Evolutionary conservation across 2,113 vertebrate genomes (phyloP).

Genomic region (Ariopsis seemanni): DNA sequence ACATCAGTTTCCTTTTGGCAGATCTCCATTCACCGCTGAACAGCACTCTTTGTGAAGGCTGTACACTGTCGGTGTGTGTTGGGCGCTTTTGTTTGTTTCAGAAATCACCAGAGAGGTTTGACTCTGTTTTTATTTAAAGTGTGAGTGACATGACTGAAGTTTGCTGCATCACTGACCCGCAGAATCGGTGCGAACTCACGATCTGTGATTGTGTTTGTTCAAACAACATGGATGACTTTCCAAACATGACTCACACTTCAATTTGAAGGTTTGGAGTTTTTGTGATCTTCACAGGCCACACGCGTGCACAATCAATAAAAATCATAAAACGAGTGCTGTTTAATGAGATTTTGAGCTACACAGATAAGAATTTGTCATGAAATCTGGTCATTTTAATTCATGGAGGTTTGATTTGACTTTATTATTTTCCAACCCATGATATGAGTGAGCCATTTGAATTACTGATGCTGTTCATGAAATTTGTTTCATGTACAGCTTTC

Average conservation of each 20-base stretch:
- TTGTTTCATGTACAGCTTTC: too few species aligned
- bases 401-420: too few species aligned
- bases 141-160: neutral
- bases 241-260: slow-evolving; percentile 1
- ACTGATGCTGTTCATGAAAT: neutral
- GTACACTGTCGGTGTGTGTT: neutral
- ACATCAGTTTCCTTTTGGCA: neutral
- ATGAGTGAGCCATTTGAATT: neutral
- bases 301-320: neutral
- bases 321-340: too few species aligned
- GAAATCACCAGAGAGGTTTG: neutral
- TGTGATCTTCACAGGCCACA: neutral
- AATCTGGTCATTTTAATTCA: too few species aligned
- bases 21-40: neutral
- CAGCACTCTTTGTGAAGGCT: neutral
- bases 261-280: neutral
- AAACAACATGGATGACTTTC: neutral
- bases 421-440: too few species aligned
- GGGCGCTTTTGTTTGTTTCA: neutral
- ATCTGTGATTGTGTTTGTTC: neutral
- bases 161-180: neutral
- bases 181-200: neutral
- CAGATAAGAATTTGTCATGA: too few species aligned
- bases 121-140: neutral
- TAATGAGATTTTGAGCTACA: too few species aligned